A percentile compares a stretch with the other conserved stretches of the same genome.
Conservation (phyloP, 1,140 invertebrate species). For the Pogonomyrmex barbatus region DNA sequence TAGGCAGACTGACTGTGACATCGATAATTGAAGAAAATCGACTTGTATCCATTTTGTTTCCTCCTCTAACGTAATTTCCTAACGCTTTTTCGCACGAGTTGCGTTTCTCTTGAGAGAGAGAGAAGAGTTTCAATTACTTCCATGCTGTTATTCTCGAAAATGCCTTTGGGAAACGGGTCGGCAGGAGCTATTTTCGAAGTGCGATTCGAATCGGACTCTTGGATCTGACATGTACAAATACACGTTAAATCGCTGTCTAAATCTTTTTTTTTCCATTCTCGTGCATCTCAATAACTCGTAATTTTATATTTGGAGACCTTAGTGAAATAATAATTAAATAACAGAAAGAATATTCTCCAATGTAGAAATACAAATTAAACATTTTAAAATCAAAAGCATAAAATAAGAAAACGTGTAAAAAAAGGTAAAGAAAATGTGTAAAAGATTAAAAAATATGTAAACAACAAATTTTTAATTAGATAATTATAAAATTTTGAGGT, state of each 20-base stretch:
- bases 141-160: slow-evolving; percentile 22
- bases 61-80: slow-evolving; percentile 36
- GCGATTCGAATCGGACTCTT: slow-evolving; percentile 18
- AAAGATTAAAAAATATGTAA: background rate
- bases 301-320: slow-evolving; percentile 10
- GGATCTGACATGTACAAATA: slow-evolving; percentile 26
- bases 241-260: slow-evolving; percentile 7
- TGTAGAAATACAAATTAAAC: background rate
- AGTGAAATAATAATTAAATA: background rate
- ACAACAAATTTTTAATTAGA: slow-evolving; percentile 6
- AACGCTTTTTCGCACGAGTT: slow-evolving; percentile 23
- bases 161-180: slow-evolving; percentile 47
- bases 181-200: slow-evolving; percentile 10
- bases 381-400: background rate
- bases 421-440: background rate
- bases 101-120: slow-evolving; percentile 7
- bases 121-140: slow-evolving; percentile 50
- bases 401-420: background rate
- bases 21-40: slow-evolving; percentile 52
- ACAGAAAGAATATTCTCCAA: background rate
- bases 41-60: slow-evolving; percentile 43
- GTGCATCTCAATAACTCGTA: slow-evolving; percentile 1
- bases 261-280: slow-evolving; percentile 9
- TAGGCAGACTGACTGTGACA: background rate
- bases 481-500: background rate